Evolutionary conservation across 2,113 vertebrate genomes (phyloP), one percentile per base, ranked within the genome.

Genomic region (Sapajus apella): DNA sequence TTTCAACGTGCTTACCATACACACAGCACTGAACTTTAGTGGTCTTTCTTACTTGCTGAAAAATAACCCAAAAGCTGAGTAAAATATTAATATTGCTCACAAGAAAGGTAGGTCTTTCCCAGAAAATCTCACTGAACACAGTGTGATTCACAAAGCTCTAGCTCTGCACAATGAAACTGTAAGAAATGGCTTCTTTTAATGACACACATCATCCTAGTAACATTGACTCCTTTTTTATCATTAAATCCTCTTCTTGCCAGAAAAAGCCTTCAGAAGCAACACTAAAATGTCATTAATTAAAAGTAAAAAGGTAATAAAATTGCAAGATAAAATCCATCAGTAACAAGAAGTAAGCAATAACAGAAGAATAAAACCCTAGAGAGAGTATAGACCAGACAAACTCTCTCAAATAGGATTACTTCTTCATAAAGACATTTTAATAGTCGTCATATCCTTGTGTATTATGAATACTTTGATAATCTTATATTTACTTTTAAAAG

Each of bases 251-350:
- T 96, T 6, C 64, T 94, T 84, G 17, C 37, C 79, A 87, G 91
- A 81, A 85, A 91, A 50, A 32, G 10, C 52, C 16, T 87, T 52
- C 50, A 76, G 35, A 91, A 84, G 27, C 5, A 90, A 64, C 27
- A 73, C 32, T 88, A 96, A 94, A 95, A 58, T 93, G 86, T 89
- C 23, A 88, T 79, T 86, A 95, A 47, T 88, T 92, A 64, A 97
- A 96, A 55, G 45, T 84, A 40, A 93, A 91, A 91, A 77, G 85
- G 8, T 76, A 23, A 79, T 75, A 89, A 82, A 93, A 79, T 93
- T 87, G 0, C 13, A 72, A 93, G 61, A 58, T 89, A 77, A 64
- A 89, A 52, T 30, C 20, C 13, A 93, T 9, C 8, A 84, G 18
- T 70, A 85, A 72, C 37, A 81, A 76, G 25, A 92, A 81, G 25